phyloP scores from a whole-genome alignment of 2,797 vertebrate genomes.

The Rhadinocentrus ornatus region DNA sequence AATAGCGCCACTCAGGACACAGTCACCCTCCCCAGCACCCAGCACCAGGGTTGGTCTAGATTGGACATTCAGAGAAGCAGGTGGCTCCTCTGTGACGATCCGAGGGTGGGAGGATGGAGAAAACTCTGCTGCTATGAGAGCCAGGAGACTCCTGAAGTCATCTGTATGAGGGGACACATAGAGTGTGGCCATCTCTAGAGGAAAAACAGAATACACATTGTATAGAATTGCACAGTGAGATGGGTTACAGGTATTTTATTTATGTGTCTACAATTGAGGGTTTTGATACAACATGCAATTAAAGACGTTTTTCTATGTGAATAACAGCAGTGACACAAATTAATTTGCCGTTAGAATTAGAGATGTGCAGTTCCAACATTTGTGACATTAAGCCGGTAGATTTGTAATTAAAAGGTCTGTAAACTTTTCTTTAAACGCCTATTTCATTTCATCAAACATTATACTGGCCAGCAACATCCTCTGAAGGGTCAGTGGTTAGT shows the following conservation, averaged over 20 bases:
- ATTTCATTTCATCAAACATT: neutral
- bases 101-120: conserved; percentile 55
- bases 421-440: neutral
- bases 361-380: neutral
- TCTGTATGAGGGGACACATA: conserved; percentile 86
- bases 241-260: neutral
- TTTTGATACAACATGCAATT: neutral
- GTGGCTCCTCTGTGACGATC: conserved; percentile 77
- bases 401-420: neutral
- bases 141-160: conserved; percentile 88
- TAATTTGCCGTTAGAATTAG: neutral
- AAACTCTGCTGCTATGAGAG: conserved; percentile 86
- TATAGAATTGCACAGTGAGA: neutral
- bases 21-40: conserved; percentile 36
- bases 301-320: neutral
- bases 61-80: conserved; percentile 58
- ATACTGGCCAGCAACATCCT: rapidly evolving
- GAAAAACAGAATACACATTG: conserved; percentile 22
- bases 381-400: neutral
- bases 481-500: neutral
- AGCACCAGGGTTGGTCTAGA: conserved; percentile 77
- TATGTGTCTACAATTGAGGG: neutral
- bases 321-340: neutral
- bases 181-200: conserved; percentile 83
- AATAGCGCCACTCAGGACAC: conserved; percentile 71